Base-by-base conservation (phyloP, 2,888 invertebrate species). In the Trichogramma evanescens region DNA sequence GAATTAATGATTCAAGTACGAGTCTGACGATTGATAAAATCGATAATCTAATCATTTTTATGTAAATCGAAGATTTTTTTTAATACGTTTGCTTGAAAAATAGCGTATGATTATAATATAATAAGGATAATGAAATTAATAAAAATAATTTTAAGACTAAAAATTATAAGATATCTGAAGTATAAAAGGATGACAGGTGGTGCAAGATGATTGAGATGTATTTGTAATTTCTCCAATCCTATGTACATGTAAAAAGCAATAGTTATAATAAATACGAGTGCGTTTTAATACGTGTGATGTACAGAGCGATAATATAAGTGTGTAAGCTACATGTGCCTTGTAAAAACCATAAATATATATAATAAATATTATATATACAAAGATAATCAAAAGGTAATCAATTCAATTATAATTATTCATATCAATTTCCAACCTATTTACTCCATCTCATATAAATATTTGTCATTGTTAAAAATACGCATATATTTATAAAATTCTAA, bases 261-360 rank as follows among this genome's bases (percentile, higher is more conserved):
- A 74, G 65, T 63, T 66, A 67, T 26, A 26, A 26, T 26, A 26
- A 26, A 26, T 62, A 65, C 66, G 57, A 58, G 67, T 51, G 60
- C 55, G 69, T 61, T 57, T 58, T 38, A 57, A 49, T 65, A 62
- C 57, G 63, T 66, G 68, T 66, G 66, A 68, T 65, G 65, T 66
- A 63, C 63, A 66, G 66, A 67, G 62, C 65, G 68, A 68, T 64
- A 62, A 65, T 70, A 73, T 71, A 73, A 70, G 75, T 74, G 73
- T 77, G 76, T 76, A 74, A 77, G 75, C 76, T 76, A 77, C 76
- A 74, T 77, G 77, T 77, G 77, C 77, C 77, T 77, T 77, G 77
- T 76, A 77, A 77, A 73, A 75, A 74, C 74, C 76, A 76, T 71
- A 70, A 65, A 64, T 64, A 67, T 63, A 64, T 72, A 73, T 72